Conservation (phyloP, 1,140 invertebrate genomes). For the Drosophila neocordata region DNA sequence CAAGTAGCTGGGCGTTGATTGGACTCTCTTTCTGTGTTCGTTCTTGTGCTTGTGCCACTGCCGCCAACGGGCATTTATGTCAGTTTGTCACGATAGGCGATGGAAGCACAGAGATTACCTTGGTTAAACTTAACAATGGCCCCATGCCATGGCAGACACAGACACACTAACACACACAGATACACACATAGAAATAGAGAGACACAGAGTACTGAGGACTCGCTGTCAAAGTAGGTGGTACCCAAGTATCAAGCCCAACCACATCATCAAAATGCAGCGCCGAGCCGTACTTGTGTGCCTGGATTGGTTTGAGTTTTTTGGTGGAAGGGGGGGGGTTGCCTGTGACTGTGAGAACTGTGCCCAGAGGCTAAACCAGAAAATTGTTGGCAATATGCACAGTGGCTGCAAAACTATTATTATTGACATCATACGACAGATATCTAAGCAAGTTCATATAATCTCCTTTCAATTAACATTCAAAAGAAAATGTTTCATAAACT, state of each 20-base stretch:
- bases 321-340: conserved; percentile 13
- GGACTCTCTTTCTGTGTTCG: conserved; percentile 58
- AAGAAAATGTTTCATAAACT: too few species aligned
- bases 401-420: neutral
- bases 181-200: conserved; percentile 1
- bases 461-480: too few species aligned
- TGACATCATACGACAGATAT: too few species aligned
- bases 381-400: conserved; percentile 39
- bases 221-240: conserved; percentile 9
- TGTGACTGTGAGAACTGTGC: conserved; percentile 46
- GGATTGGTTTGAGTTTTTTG: neutral
- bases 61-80: conserved; percentile 78
- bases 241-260: conserved; percentile 31
- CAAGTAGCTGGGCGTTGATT: conserved; percentile 80
- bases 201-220: neutral
- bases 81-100: conserved; percentile 81
- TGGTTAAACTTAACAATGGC: conserved; percentile 81
- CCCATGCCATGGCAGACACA: conserved; percentile 63
- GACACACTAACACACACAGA: conserved; percentile 16
- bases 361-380: conserved; percentile 55
- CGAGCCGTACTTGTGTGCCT: conserved; percentile 34
- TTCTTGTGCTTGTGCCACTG: conserved; percentile 34
- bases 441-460: too few species aligned
- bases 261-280: conserved; percentile 78
- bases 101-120: conserved; percentile 80